Evolutionary conservation across 1,140 invertebrate genomes (phyloP).

Genomic region (Euwallacea fornicatus): DNA sequence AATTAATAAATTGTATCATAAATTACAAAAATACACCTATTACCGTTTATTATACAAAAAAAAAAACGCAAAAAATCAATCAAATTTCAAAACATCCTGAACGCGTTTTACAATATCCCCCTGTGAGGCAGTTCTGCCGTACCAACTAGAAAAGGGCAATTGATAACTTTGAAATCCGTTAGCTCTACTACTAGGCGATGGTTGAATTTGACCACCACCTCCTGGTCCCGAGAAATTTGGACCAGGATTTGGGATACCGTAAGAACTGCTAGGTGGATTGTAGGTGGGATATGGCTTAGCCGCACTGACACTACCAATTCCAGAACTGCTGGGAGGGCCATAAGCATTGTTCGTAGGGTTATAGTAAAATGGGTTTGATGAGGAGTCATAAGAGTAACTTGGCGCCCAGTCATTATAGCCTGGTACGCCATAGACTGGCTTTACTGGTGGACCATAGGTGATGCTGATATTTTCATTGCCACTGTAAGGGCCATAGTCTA

Average conservation of each 20-base stretch:
- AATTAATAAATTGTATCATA: no score
- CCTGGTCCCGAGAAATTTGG: not conserved
- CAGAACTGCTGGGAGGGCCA: not conserved
- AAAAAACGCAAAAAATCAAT: not conserved
- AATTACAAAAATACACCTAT: no score
- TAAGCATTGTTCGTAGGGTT: not conserved
- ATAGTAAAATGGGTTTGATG: not conserved
- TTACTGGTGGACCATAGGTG: conserved; percentile 46
- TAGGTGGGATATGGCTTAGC: conserved; percentile 14
- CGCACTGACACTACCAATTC: not conserved
- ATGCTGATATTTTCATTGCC: conserved; percentile 50
- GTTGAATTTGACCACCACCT: not conserved
- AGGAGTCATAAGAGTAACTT: conserved; percentile 11
- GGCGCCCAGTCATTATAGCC: conserved; percentile 20
- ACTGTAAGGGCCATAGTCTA: conserved; percentile 49
- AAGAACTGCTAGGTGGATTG: not conserved
- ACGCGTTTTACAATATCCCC: conserved; percentile 37
- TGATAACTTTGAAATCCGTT: conserved; percentile 35
- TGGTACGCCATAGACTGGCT: conserved; percentile 31
- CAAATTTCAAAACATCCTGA: conserved; percentile 38
- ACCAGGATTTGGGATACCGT: conserved; percentile 13
- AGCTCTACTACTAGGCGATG: not conserved
- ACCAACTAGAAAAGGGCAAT: conserved; percentile 41
- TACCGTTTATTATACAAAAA: no score
- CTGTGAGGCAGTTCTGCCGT: conserved; percentile 32